Percentiles rank a stretch among this genome's conserved stretches.
Conservation (phyloP, 2,113 vertebrate genomes). For the Neotoma lepida region DNA sequence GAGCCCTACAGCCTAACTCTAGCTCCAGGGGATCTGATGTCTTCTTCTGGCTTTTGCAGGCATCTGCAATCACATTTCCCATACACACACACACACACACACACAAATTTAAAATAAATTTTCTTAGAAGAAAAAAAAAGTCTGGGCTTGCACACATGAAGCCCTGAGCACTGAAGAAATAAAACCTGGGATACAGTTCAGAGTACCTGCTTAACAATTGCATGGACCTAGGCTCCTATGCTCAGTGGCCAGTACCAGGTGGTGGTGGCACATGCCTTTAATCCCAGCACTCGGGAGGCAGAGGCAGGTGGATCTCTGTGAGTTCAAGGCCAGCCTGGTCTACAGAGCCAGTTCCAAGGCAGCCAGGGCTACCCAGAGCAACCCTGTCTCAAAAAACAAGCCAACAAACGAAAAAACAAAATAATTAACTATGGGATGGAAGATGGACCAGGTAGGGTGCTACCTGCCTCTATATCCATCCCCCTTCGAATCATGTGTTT, state of each 20-base stretch:
- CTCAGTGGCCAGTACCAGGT: not conserved
- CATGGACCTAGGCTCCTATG: not conserved
- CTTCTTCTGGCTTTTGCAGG: not conserved
- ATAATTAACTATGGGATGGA: not conserved
- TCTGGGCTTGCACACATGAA: not conserved
- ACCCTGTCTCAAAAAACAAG: not conserved
- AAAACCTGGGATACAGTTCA: not conserved
- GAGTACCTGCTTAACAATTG: not conserved
- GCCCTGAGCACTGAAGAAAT: not conserved
- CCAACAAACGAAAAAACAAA: not conserved
- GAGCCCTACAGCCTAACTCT: not conserved
- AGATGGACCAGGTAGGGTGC: not conserved
- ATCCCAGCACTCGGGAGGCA: too few species aligned
- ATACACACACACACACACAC: not conserved
- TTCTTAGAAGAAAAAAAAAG: not conserved
- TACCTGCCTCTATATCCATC: not conserved
- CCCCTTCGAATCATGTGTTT: not conserved
- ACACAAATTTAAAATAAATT: not conserved
- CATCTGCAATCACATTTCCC: not conserved
- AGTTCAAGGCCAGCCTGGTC: not conserved
- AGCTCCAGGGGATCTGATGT: not conserved
- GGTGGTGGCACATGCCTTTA: too few species aligned
- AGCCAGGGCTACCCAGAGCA: not conserved
- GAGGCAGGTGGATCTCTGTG: not conserved
- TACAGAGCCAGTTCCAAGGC: not conserved